Evolutionary conservation across 2,113 vertebrate genomes (phyloP).

Genomic region (Mesoclemmys tuberculata): DNA sequence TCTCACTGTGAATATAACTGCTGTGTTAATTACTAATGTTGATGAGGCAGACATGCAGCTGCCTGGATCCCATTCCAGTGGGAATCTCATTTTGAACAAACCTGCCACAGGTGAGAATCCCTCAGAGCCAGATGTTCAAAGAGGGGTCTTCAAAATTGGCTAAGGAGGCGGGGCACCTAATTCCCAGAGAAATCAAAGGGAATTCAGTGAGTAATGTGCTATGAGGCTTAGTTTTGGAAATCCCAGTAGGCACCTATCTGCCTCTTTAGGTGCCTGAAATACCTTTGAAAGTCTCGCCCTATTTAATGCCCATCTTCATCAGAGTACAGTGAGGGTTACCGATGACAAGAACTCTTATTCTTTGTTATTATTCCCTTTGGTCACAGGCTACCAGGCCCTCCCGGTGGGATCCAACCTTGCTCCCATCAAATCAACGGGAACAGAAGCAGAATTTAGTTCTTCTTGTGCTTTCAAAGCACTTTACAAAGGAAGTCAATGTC

Average conservation of each 20-base stretch:
- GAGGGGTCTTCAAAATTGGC: not conserved
- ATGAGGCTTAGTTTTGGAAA: not conserved
- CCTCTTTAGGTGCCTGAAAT: not conserved
- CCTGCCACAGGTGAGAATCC: slow-evolving; percentile 15
- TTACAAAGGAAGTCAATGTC: not conserved
- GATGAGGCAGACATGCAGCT: slow-evolving; percentile 38
- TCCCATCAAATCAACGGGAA: not conserved
- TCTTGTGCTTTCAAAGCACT: not conserved
- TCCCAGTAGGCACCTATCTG: not conserved
- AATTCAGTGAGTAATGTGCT: not conserved
- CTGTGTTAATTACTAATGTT: slow-evolving; percentile 1
- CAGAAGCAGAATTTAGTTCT: no score
- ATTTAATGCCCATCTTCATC: not conserved
- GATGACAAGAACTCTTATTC: no score
- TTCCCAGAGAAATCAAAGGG: not conserved
- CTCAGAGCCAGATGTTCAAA: not conserved
- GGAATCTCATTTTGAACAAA: not conserved
- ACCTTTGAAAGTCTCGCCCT: not conserved
- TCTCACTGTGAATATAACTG: slow-evolving; percentile 26
- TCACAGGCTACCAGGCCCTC: no score
- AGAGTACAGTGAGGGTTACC: not conserved
- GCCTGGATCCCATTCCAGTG: slow-evolving; percentile 4
- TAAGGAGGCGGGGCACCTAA: not conserved
- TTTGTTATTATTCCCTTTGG: no score
- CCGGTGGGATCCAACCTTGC: no score